phyloP scores from a whole-genome alignment of 1,140 invertebrate genomes.

The Hermetia illucens region DNA sequence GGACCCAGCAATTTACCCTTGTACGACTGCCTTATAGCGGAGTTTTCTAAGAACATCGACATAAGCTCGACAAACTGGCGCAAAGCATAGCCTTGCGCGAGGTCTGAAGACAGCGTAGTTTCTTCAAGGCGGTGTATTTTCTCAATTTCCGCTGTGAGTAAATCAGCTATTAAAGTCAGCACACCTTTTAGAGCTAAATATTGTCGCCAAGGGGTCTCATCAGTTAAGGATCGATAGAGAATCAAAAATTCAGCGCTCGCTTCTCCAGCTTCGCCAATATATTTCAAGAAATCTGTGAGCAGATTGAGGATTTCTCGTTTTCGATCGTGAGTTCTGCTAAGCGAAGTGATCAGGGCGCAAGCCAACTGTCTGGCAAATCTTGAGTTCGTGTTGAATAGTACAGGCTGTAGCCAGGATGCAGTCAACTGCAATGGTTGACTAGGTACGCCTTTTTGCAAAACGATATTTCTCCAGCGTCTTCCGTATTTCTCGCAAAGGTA shows the following conservation, averaged over 20 bases:
- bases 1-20: slow-evolving; percentile 79
- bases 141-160: slow-evolving; percentile 78
- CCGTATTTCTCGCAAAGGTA: slow-evolving; percentile 71
- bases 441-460: slow-evolving; percentile 17
- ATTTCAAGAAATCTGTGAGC: slow-evolving; percentile 75
- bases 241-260: slow-evolving; percentile 82
- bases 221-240: slow-evolving; percentile 72
- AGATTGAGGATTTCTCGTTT: slow-evolving; percentile 58
- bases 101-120: slow-evolving; percentile 82
- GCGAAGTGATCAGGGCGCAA: slow-evolving; percentile 72
- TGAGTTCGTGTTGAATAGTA: slow-evolving; percentile 84
- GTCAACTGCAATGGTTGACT: slow-evolving; percentile 19
- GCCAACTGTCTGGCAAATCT: slow-evolving; percentile 75
- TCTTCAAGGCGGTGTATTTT: slow-evolving; percentile 75
- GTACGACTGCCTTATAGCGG: slow-evolving; percentile 71
- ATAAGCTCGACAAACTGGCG: slow-evolving; percentile 79
- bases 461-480: slow-evolving; percentile 37
- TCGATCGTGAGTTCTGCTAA: slow-evolving; percentile 39
- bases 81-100: slow-evolving; percentile 82
- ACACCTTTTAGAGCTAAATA: slow-evolving; percentile 81
- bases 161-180: slow-evolving; percentile 64
- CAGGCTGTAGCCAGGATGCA: slow-evolving; percentile 70
- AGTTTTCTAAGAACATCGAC: slow-evolving; percentile 68
- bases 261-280: slow-evolving; percentile 73
- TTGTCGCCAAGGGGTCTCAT: slow-evolving; percentile 79